Evolutionary conservation across 2,888 invertebrate species (phyloP), one percentile per base, ranked within the genome.

Genomic region (Xestia ashworthii): DNA sequence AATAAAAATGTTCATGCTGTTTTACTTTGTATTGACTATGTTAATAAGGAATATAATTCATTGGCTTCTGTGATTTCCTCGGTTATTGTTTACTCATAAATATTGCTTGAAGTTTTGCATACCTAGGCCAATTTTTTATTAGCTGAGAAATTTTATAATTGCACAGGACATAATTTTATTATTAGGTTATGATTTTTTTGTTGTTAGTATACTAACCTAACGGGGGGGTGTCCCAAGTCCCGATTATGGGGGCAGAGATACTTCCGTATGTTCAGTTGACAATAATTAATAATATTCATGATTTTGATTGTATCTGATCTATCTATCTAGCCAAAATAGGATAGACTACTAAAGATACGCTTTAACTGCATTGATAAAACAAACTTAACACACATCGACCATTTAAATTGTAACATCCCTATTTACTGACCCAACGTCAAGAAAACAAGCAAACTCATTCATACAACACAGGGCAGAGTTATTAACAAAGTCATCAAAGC

Each of bases 401-500:
- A 38, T 73, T 66, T 44, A 32, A 69, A 68, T 44, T 58, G n/a
- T 19, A 22, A 68, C 32, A 41, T 76, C 38, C 32, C 48, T 32
- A 32, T 62, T 38, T 38, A 73, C 16, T 1, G 19, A 41, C 50
- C 5, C 12, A 32, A 55, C 14, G 14, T 8, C 11, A 38, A 44
- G 1, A 8, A 50, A 60, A 79, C 55, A 76, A 6, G 14, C 48
- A 12, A 44, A 3, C 22, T 78, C 16, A 69, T 53, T 74, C 64
- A 64, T 60, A 71, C 69, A 14, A 48, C 65, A 74, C 55, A 50
- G 0, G 48, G 38, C 53, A 69, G 22, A 73, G 65, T 50, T 70
- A 82, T 84, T 76, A 82, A 82, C 64, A 75, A 62, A 81, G 76
- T 78, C 80, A 89, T 76, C 78, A 80, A 66, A 83, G 67, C 86